Conservation (phyloP, 2,888 invertebrate species). For the Entomobrya multifasciata region DNA sequence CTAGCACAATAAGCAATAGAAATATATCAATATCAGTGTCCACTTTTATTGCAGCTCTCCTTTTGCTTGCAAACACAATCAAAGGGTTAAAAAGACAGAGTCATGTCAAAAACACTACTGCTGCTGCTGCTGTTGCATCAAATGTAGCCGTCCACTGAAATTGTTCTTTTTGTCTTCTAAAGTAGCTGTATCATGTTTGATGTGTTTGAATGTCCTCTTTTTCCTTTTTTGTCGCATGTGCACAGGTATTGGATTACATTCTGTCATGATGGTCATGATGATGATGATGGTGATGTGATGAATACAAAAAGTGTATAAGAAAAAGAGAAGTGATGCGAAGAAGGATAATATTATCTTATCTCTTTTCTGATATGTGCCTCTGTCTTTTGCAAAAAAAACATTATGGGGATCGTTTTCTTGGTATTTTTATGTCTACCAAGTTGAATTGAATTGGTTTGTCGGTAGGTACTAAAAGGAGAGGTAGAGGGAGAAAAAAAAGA, state of each 20-base stretch:
- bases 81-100: slow-evolving; percentile 27
- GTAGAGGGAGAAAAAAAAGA: background rate
- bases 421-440: background rate
- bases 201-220: slow-evolving; percentile 68
- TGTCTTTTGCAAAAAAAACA: background rate
- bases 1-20: slow-evolving; percentile 4
- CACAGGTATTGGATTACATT: slow-evolving; percentile 67
- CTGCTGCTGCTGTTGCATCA: too few species aligned
- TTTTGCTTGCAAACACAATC: background rate
- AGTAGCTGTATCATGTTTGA: slow-evolving; percentile 65
- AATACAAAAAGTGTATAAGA: slow-evolving; percentile 47
- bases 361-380: background rate
- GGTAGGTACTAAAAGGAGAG: background rate
- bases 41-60: slow-evolving; percentile 9
- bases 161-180: slow-evolving; percentile 34
- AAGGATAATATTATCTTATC: slow-evolving; percentile 59
- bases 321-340: slow-evolving; percentile 46
- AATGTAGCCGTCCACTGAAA: background rate
- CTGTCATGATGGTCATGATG: slow-evolving; percentile 47
- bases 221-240: slow-evolving; percentile 65
- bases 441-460: too few species aligned
- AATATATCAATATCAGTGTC: slow-evolving; percentile 48
- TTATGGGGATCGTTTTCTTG: slow-evolving; percentile 25
- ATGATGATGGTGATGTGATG: slow-evolving; percentile 18
- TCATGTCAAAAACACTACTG: slow-evolving; percentile 27